Evolutionary conservation across 2,113 vertebrate species (phyloP), one percentile per base, ranked within the genome.

Genomic region (Ceyx melanurus): DNA sequence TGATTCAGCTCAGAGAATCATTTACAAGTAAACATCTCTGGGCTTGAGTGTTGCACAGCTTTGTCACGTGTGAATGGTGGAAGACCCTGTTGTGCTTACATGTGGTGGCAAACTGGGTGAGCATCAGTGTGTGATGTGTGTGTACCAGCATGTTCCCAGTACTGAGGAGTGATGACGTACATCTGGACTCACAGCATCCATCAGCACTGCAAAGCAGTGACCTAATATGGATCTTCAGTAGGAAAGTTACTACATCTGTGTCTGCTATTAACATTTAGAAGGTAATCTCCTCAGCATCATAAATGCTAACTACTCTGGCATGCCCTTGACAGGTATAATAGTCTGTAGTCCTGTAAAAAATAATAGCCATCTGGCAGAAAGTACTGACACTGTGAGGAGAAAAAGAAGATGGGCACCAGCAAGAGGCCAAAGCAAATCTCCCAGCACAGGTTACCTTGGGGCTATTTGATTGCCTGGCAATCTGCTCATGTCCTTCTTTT

Each of bases 251-350:
- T 60, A 29, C 0, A 10, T 80, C 82, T 89, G 42, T 83, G 56
- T 37, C 92, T 91, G 83, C 87, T 45, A 77, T 96, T 95, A 94
- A 82, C 93, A 89, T 92, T 91, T 93, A 88, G 87, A 82, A 88
- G 85, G 83, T 89, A 95, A 97, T 96, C 90, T 97, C 89, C 78
- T 89, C 53, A 87, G 85, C 29, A 29, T 89, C 86, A 37, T 96
- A 95, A 97, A 96, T 61, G 89, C 76, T 95, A 93, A 97, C 89
- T 95, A n/a, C 75, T 87, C 91, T 92, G 96, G 92, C 74, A 45
- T 73, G 95, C 93, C 92, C 93, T 82, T 89, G 92, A 93, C 94
- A 94, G 80, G 31, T 84, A 17, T 95, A 94, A 95, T 93, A 82
- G 89, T 79, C 95, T 93, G 60, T 74, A 92, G 89, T 20, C 94